phyloP scores from a whole-genome alignment of 2,888 invertebrate species.

The Thereva nobilitata region DNA sequence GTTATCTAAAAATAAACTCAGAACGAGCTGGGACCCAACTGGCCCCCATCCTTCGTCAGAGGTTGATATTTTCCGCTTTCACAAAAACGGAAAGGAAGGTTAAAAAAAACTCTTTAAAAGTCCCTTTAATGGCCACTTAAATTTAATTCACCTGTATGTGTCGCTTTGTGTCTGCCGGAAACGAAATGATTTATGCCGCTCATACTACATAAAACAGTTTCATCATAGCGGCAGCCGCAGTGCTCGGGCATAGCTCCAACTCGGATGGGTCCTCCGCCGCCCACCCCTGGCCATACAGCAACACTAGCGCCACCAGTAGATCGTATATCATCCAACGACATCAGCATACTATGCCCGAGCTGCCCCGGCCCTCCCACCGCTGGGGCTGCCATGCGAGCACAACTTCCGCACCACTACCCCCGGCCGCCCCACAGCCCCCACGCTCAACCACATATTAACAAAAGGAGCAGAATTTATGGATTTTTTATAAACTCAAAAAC shows the following conservation, averaged over 20 bases:
- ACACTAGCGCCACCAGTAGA: conserved; percentile 25
- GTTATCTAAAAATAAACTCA: no score
- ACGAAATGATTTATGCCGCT: conserved; percentile 37
- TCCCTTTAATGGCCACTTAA: conserved; percentile 38
- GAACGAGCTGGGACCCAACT: no score
- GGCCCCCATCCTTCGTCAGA: no score
- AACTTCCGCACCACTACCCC: conserved; percentile 23
- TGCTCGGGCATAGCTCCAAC: conserved; percentile 32
- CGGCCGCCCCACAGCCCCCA: no score
- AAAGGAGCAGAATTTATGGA: conserved; percentile 33
- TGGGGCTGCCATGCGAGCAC: conserved; percentile 6
- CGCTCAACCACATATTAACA: conserved; percentile 33
- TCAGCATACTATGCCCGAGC: conserved; percentile 20
- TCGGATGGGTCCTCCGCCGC: conserved; percentile 3
- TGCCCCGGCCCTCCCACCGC: conserved; percentile 2
- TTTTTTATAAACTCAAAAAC: conserved; percentile 35
- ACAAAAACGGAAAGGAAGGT: conserved; percentile 13
- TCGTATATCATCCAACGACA: conserved; percentile 34
- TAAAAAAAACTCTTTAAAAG: conserved; percentile 29
- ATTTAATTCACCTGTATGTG: conserved; percentile 38
- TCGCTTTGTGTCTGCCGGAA: conserved; percentile 35
- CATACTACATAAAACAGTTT: conserved; percentile 34
- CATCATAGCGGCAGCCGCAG: conserved; percentile 27
- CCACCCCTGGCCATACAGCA: background rate
- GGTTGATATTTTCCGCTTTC: conserved; percentile 18